These are phyloP conservation scores for Oscheius sp. DNA, from an alignment of 1,140 invertebrate species.

Conservation along the genomic window DNA sequence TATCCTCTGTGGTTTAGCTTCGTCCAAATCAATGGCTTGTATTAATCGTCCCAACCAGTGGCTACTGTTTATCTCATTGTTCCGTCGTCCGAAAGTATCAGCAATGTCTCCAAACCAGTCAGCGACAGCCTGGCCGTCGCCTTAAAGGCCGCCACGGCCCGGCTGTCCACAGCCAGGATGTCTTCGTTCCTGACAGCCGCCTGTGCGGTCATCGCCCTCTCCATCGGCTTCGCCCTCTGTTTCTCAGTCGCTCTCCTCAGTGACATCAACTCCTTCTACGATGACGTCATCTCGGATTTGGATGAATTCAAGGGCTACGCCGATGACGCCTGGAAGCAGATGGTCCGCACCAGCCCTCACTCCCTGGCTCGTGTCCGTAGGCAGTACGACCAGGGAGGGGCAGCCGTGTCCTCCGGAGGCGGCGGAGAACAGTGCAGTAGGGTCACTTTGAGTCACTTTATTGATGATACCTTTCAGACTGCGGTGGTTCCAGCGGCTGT, in stretches of 20 bases:
- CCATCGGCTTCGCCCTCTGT: constrained; percentile 8
- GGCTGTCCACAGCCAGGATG: too few relatives aligned
- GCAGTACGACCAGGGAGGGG: not conserved
- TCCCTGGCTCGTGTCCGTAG: not conserved
- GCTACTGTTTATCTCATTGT: too few relatives aligned
- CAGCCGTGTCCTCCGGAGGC: constrained; percentile 9
- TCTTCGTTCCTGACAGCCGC: constrained; percentile 7
- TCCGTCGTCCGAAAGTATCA: too few relatives aligned
- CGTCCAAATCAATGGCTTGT: too few relatives aligned
- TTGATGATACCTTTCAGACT: constrained; percentile 9
- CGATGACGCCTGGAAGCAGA: constrained; percentile 23
- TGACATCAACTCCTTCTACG: constrained; percentile 23
- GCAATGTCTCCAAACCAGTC: too few relatives aligned
- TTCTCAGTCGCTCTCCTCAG: constrained; percentile 4
- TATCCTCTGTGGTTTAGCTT: too few relatives aligned
- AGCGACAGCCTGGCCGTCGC: too few relatives aligned
- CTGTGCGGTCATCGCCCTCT: constrained; percentile 6
- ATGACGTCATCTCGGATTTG: constrained; percentile 15
- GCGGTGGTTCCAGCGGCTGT: constrained; percentile 13
- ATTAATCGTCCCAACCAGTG: too few relatives aligned
- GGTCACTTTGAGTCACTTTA: not conserved
- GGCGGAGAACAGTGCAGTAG: constrained; percentile 20
- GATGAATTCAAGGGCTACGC: constrained; percentile 9
- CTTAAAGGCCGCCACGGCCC: too few relatives aligned
- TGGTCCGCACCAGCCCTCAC: not conserved